Evolutionary conservation across 30 jellyfish, hydroid and myxozoan species (phyloP).

Genomic region (Turritopsis rubra): DNA sequence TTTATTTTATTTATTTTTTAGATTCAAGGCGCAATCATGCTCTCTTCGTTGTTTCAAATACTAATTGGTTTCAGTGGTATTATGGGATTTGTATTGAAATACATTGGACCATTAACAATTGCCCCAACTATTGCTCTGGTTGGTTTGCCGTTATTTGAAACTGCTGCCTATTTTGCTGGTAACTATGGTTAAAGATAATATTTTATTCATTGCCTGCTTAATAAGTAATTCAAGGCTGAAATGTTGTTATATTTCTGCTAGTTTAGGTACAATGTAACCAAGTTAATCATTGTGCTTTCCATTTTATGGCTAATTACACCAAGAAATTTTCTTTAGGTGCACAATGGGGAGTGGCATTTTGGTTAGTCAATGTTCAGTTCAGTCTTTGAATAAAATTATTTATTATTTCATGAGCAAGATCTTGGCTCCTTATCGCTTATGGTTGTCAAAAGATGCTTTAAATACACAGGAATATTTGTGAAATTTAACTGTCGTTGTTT

Average conservation of each 20-base stretch:
- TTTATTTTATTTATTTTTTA: conserved; percentile 8
- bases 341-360: conserved; percentile 78
- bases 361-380: conserved; percentile 40
- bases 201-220: no score
- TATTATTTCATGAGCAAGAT: no score
- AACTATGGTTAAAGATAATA: background rate
- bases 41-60: conserved; percentile 80
- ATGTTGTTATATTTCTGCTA: no score
- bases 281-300: no score
- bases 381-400: no score
- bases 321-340: conserved; percentile 60
- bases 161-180: conserved; percentile 92
- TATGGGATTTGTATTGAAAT: conserved; percentile 57
- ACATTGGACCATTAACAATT: conserved; percentile 86
- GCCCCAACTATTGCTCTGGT: conserved; percentile 90
- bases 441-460: no score
- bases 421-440: no score
- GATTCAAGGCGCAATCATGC: conserved; percentile 97
- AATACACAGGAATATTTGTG: background rate
- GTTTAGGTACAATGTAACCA: no score
- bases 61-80: conserved; percentile 82
- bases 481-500: background rate
- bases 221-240: no score
- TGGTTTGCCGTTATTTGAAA: conserved; percentile 66
- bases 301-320: no score